These are phyloP conservation scores for Pogoniulus pusillus DNA, from an alignment of 2,797 vertebrate species.

Conservation along the genomic window DNA sequence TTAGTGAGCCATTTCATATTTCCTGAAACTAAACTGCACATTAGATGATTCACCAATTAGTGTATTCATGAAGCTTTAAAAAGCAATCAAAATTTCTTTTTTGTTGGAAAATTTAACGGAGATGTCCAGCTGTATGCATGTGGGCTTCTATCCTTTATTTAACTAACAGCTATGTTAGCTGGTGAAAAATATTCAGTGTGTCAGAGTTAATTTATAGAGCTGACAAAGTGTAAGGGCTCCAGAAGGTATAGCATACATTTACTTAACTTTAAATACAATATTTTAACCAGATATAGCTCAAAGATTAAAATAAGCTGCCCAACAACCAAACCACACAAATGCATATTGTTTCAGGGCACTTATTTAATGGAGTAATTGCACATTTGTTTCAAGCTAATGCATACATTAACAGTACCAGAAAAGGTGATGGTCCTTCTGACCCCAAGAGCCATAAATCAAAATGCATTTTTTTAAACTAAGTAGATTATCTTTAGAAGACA, in stretches of 20 bases:
- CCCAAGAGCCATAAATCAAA: background rate
- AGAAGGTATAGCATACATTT: constrained; percentile 70
- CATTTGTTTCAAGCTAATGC: background rate
- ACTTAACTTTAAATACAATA: constrained; percentile 63
- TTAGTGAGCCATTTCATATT: constrained; percentile 58
- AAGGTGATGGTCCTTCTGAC: background rate
- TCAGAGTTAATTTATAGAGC: constrained; percentile 71
- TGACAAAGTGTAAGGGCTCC: constrained; percentile 69
- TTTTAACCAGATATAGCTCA: constrained; percentile 59
- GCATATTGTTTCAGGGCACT: background rate
- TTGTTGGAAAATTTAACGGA: constrained; percentile 58
- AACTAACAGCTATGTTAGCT: constrained; percentile 60
- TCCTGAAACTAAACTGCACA: constrained; percentile 63
- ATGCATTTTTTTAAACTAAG: background rate
- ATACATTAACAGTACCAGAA: background rate
- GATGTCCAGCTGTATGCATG: constrained; percentile 63
- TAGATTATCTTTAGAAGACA: background rate
- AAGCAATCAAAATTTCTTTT: constrained; percentile 61
- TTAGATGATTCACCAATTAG: constrained; percentile 71
- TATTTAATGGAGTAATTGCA: background rate
- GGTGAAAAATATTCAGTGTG: constrained; percentile 69
- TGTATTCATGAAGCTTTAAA: constrained; percentile 67
- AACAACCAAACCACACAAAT: constrained; percentile 26
- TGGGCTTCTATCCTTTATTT: constrained; percentile 61
- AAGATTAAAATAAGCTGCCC: constrained; percentile 50